Conservation (phyloP, 2,797 vertebrate species). For the Allobates femoralis region DNA sequence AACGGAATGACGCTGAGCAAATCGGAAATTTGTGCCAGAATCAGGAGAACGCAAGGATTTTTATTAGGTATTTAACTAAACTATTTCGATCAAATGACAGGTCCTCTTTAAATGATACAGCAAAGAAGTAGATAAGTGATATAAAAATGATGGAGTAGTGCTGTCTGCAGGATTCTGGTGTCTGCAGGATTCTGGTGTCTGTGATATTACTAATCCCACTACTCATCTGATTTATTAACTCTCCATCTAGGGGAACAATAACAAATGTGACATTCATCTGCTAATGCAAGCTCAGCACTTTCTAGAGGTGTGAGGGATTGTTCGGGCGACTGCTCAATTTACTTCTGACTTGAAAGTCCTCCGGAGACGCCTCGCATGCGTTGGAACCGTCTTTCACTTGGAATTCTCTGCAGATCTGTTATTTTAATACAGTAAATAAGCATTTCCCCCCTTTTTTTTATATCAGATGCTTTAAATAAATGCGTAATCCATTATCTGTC, state of each 20-base stretch:
- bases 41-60: too few relatives aligned
- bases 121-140: too few relatives aligned
- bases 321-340: neutral
- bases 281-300: neutral
- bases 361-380: neutral
- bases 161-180: neutral
- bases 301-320: neutral
- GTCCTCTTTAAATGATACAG: too few relatives aligned
- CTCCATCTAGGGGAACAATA: neutral
- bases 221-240: constrained; percentile 11
- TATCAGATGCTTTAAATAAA: neutral
- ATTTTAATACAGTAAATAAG: neutral
- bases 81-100: too few relatives aligned
- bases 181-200: neutral
- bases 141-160: too few relatives aligned
- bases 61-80: too few relatives aligned
- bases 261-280: neutral
- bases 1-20: too few relatives aligned
- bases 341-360: neutral
- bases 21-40: too few relatives aligned
- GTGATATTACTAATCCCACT: neutral
- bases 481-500: neutral
- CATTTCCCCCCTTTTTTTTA: neutral
- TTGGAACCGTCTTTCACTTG: too few relatives aligned
- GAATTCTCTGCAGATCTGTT: neutral